Base-by-base conservation (phyloP, 1,140 invertebrate species). In the Metaphire vulgaris region DNA sequence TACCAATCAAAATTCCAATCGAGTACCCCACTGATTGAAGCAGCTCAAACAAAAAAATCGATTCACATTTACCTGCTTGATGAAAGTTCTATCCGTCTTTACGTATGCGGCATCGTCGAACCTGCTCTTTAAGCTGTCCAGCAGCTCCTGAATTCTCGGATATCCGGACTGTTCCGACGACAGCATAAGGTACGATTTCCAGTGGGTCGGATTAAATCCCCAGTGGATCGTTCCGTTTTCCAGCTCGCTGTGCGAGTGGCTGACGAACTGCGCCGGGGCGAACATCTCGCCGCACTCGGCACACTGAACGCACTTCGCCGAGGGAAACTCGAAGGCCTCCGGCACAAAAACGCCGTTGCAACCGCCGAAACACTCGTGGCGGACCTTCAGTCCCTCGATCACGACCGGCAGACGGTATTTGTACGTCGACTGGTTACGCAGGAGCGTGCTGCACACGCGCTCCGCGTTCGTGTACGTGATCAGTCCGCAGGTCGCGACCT, bases 391-490 rank as follows among this genome's bases (percentile, higher is more conserved):
- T 12, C 41, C 41, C 6, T 56, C 41, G 6, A 56, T 21, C 41
- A 21, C 41, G 41, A 56, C 41, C 6, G 41, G 41, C 6, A 56
- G 41, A 21, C 41, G 41, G 21, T 56, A 56, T 21, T 16, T 69
- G 28, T n/a, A 26, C 21, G 21, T n/a, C 12, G 29, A 28, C 68
- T 26, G 72, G 79, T 26, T 76, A 75, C 84, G 82, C 28, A 86
- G 88, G 73, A 99, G 87, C 69, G 93, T 91, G 82, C 92, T 92
- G 85, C 95, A 96, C 73, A 98, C 89, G 65, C 96, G 89, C 86
- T 98, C 95, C 30, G 96, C 96, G 87, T 99, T 95, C 65, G 96
- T 97, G 86, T 97, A 94, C 26, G 95, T 98, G 83, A 99, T 97
- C 65, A 99, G 89, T 16, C 96, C 96, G 88, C 95, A 98, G 80